Conservation (phyloP, 92 coral and sea anemone species). For the Desmophyllum pertusum region DNA sequence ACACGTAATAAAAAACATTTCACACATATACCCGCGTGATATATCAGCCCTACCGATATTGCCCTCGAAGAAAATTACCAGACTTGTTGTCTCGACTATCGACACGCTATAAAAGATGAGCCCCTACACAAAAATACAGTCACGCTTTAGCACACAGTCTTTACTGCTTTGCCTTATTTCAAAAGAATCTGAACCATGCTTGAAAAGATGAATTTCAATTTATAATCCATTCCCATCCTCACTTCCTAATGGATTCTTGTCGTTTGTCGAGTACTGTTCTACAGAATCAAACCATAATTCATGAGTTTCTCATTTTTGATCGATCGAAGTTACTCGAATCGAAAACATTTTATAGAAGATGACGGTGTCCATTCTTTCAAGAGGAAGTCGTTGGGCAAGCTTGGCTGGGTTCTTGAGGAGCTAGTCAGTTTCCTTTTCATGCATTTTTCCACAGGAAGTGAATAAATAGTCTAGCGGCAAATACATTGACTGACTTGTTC, state of each 20-base stretch:
- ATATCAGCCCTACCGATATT: background rate
- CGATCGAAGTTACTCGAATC: too few relatives aligned
- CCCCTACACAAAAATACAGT: background rate
- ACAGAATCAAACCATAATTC: background rate
- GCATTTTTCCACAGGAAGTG: background rate
- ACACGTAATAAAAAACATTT: too few relatives aligned
- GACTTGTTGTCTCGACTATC: background rate
- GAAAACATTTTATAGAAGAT: background rate
- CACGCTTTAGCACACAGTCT: background rate
- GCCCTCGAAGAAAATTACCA: background rate
- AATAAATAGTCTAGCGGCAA: background rate
- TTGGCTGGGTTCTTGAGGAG: background rate
- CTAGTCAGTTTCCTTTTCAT: background rate
- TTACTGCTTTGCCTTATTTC: background rate
- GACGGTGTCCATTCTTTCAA: background rate
- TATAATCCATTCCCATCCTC: too few relatives aligned
- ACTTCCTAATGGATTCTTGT: too few relatives aligned
- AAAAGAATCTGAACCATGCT: too few relatives aligned
- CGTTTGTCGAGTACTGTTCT: background rate
- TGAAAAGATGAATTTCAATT: too few relatives aligned
- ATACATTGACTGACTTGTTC: background rate
- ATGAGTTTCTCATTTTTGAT: background rate
- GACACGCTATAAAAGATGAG: background rate
- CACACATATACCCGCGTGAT: background rate
- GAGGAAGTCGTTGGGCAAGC: background rate